A percentile compares a stretch with the other conserved stretches of the same genome.
phyloP scores from a whole-genome alignment of 2,888 invertebrate species.

The Trypoxylon attenuatum region DNA sequence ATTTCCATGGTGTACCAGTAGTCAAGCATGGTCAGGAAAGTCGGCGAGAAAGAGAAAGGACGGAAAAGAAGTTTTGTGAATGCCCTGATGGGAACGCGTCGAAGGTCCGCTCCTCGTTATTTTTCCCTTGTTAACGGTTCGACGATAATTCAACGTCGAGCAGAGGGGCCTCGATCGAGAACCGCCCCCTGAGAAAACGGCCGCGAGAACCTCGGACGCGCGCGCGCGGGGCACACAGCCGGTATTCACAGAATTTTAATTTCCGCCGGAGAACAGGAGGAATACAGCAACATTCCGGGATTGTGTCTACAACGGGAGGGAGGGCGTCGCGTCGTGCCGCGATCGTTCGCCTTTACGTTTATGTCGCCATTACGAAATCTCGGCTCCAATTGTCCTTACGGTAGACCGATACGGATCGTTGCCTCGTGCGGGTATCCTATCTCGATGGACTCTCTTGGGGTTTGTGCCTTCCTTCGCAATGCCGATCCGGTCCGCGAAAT shows the following conservation, averaged over 20 bases:
- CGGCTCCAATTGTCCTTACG: conserved; percentile 49
- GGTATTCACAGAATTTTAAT: conserved; percentile 54
- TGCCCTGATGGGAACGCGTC: conserved; percentile 18
- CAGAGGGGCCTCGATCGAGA: neutral
- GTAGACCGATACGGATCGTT: conserved; percentile 49
- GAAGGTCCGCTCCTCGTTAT: conserved; percentile 38
- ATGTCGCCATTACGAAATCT: conserved; percentile 53
- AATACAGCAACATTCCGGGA: conserved; percentile 40
- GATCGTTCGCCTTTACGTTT: conserved; percentile 52
- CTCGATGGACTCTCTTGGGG: conserved; percentile 50
- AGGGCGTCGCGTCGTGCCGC: conserved; percentile 41
- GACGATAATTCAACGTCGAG: conserved; percentile 40
- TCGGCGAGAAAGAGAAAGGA: conserved; percentile 13
- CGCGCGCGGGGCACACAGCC: conserved; percentile 10
- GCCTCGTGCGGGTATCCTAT: conserved; percentile 43
- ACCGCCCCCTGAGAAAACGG: conserved; percentile 5
- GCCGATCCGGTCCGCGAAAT: conserved; percentile 30
- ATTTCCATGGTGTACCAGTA: conserved; percentile 33
- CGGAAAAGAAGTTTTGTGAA: conserved; percentile 47
- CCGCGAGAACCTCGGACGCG: conserved; percentile 10
- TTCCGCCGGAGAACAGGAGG: conserved; percentile 35
- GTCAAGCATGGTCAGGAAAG: neutral
- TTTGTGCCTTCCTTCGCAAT: conserved; percentile 16
- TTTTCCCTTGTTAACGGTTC: conserved; percentile 44
- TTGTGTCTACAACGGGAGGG: conserved; percentile 38